Evolutionary conservation across 2,797 vertebrate species (phyloP).

Genomic region (Chromis chromis): DNA sequence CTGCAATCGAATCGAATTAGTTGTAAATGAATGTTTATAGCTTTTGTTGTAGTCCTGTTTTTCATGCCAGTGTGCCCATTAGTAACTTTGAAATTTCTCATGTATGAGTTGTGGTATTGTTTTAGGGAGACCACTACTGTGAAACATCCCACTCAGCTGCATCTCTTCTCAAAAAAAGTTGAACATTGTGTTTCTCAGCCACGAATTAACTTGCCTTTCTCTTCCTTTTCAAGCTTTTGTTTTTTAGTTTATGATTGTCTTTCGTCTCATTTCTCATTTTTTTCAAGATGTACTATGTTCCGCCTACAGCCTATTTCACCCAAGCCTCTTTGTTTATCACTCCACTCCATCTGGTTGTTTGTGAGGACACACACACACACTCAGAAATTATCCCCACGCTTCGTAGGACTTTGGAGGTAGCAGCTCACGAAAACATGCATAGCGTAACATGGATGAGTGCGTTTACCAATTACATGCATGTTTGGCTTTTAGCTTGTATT

Average conservation of each 20-base stretch:
- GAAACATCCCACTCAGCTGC: neutral
- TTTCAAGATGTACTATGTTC: constrained; percentile 36
- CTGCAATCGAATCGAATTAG: no score
- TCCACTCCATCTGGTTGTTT: constrained; percentile 35
- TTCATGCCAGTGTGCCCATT: neutral
- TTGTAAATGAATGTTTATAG: neutral
- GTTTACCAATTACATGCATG: constrained; percentile 66
- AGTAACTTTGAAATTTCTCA: constrained; percentile 18
- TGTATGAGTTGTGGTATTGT: constrained; percentile 6
- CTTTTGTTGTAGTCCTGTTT: neutral
- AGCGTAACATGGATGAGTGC: constrained; percentile 43
- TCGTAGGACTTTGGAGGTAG: constrained; percentile 11
- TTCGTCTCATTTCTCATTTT: constrained; percentile 35
- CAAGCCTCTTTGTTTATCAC: constrained; percentile 42
- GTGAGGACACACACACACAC: constrained; percentile 7
- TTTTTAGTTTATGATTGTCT: constrained; percentile 37
- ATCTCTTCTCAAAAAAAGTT: neutral
- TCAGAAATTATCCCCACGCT: constrained; percentile 11
- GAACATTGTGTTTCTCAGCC: constrained; percentile 12
- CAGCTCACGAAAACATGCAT: constrained; percentile 41
- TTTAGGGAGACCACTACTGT: constrained; percentile 2
- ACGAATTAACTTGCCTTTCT: constrained; percentile 5
- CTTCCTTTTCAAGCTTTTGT: constrained; percentile 23
- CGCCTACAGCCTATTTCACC: constrained; percentile 47
- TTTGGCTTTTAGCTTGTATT: constrained; percentile 66